Evolutionary conservation across 2,113 vertebrate species (phyloP).

Genomic region (Brienomyrus longianalis): DNA sequence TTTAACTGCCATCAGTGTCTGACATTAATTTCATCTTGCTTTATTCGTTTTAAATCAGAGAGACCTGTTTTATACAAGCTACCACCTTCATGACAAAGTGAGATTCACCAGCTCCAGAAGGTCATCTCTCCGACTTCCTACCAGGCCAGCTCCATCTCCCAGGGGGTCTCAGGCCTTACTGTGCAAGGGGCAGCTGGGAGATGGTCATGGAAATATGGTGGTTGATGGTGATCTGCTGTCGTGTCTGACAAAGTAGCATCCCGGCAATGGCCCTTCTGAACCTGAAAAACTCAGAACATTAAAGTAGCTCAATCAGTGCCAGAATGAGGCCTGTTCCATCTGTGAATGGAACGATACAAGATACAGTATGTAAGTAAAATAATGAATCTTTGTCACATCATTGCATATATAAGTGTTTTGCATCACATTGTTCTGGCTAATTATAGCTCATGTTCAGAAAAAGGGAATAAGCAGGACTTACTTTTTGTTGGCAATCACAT

Average conservation of each 20-base stretch:
- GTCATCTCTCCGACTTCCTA: neutral
- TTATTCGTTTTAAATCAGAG: neutral
- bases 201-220: conserved; percentile 73
- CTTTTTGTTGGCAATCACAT: no score
- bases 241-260: conserved; percentile 80
- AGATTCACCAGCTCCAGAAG: neutral
- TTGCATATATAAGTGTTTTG: no score
- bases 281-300: conserved; percentile 45
- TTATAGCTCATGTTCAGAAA: no score
- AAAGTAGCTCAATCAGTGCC: neutral
- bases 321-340: neutral
- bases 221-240: conserved; percentile 69
- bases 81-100: neutral
- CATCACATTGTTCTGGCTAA: no score
- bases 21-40: neutral
- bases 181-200: conserved; percentile 56
- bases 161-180: conserved; percentile 31
- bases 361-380: neutral
- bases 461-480: no score
- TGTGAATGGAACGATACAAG: neutral
- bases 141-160: neutral
- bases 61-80: neutral
- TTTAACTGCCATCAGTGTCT: neutral
- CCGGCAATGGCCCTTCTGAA: conserved; percentile 84
- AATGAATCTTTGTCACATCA: no score